Evolutionary conservation across 2,113 vertebrate species (phyloP).

Genomic region (Epinephelus cyanopodus): DNA sequence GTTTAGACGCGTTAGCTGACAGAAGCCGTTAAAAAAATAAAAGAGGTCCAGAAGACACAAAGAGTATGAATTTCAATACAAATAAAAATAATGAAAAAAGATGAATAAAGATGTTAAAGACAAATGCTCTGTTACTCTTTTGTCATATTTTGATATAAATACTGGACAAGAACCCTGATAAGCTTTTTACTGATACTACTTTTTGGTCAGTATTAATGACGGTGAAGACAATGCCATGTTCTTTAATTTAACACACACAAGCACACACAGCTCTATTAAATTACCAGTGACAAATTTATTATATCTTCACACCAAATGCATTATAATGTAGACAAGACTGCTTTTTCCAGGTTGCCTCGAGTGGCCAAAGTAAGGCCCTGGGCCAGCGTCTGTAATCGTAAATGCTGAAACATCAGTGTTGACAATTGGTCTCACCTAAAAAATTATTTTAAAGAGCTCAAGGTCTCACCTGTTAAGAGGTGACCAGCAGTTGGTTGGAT

Average conservation of each 20-base stretch:
- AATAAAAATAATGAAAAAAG: slow-evolving; percentile 83
- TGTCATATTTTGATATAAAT: slow-evolving; percentile 1
- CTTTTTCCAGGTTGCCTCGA: too few relatives aligned
- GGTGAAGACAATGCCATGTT: background rate
- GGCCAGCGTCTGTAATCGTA: too few relatives aligned
- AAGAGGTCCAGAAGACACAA: slow-evolving; percentile 74
- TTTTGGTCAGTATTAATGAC: background rate
- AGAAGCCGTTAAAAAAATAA: slow-evolving; percentile 55
- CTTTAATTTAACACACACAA: background rate
- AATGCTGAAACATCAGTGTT: too few relatives aligned
- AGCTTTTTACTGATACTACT: too few relatives aligned
- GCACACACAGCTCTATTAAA: background rate
- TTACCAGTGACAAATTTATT: background rate
- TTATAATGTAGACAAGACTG: too few relatives aligned
- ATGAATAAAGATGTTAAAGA: slow-evolving; percentile 82
- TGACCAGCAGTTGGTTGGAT: too few relatives aligned
- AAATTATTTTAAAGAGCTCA: too few relatives aligned
- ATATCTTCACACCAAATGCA: background rate
- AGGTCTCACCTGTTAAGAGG: too few relatives aligned
- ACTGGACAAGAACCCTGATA: background rate
- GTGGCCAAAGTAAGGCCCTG: too few relatives aligned
- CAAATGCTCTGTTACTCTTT: slow-evolving; percentile 30
- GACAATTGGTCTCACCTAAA: too few relatives aligned
- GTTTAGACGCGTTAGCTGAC: slow-evolving; percentile 70
- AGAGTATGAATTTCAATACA: slow-evolving; percentile 78